These are phyloP conservation scores for Dasyurus viverrinus DNA, from an alignment of 2,113 vertebrate species.

Conservation along the genomic window DNA sequence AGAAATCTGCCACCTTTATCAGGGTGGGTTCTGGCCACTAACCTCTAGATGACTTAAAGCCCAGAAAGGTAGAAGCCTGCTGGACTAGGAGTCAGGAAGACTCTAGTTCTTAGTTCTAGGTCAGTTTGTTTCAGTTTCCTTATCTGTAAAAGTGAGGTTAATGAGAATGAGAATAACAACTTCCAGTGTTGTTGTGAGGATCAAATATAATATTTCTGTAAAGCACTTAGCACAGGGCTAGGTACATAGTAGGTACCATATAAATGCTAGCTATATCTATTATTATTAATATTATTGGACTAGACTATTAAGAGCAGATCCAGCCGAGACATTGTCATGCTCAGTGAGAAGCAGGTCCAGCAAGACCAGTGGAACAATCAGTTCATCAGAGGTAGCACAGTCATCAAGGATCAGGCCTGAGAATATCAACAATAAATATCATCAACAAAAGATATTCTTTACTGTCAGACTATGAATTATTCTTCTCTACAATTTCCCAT, in stretches of 20 bases:
- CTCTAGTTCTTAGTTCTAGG: background rate
- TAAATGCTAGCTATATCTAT: background rate
- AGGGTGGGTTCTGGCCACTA: background rate
- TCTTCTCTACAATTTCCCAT: background rate
- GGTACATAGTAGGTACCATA: too few species aligned
- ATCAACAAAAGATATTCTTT: background rate
- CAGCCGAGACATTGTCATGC: background rate
- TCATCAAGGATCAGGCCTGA: background rate
- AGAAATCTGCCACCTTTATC: background rate
- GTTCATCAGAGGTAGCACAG: background rate
- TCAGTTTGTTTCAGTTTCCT: background rate
- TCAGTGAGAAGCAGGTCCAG: background rate
- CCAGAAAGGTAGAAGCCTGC: background rate
- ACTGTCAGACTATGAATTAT: background rate
- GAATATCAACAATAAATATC: background rate
- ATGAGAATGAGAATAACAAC: too few species aligned
- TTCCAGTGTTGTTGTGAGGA: too few species aligned
- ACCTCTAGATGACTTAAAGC: background rate
- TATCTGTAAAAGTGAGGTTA: background rate
- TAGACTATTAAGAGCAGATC: background rate
- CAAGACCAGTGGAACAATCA: background rate
- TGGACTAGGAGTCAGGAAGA: background rate
- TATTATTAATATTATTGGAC: background rate
- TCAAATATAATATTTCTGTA: too few species aligned
- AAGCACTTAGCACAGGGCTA: too few species aligned